phyloP scores from a whole-genome alignment of 2,888 invertebrate species.

The Melinaea marsaeus region DNA sequence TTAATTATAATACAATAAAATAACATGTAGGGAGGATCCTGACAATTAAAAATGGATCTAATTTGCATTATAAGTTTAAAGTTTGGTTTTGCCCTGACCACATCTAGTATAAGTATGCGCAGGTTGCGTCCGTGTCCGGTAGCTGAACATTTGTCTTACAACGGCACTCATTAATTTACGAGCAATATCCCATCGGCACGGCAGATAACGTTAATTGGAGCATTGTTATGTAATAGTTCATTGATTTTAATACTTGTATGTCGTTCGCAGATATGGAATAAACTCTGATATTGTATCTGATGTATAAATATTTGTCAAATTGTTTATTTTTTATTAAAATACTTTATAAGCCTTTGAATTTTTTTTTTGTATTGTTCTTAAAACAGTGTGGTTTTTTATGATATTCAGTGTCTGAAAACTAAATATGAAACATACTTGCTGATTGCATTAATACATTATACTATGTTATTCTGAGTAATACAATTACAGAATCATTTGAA shows the following conservation, averaged over 20 bases:
- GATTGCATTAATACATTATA: no score
- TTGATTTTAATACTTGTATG: slow-evolving; percentile 39
- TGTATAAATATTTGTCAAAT: slow-evolving; percentile 20
- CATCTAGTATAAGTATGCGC: slow-evolving; percentile 38
- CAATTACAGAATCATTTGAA: no score
- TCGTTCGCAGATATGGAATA: slow-evolving; percentile 23
- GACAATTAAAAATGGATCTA: no score
- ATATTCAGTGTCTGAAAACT: no score
- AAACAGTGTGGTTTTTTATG: no score
- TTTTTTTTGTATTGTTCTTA: no score
- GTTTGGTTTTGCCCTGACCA: slow-evolving; percentile 7
- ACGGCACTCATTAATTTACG: slow-evolving; percentile 64
- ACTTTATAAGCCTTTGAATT: no score
- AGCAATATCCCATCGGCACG: slow-evolving; percentile 58
- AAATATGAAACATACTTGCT: no score
- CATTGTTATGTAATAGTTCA: slow-evolving; percentile 55
- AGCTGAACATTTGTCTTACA: slow-evolving; percentile 66
- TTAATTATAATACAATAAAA: no score
- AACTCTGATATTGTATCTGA: slow-evolving; percentile 16
- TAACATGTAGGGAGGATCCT: no score
- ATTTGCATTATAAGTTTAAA: neutral
- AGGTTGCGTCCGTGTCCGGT: slow-evolving; percentile 45
- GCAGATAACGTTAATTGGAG: slow-evolving; percentile 56
- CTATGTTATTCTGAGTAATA: no score
- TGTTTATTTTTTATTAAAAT: no score